These are phyloP conservation scores for Caenorhabditis briggsae DNA, from an alignment of 1,140 invertebrate genomes.

Conservation along the genomic window DNA sequence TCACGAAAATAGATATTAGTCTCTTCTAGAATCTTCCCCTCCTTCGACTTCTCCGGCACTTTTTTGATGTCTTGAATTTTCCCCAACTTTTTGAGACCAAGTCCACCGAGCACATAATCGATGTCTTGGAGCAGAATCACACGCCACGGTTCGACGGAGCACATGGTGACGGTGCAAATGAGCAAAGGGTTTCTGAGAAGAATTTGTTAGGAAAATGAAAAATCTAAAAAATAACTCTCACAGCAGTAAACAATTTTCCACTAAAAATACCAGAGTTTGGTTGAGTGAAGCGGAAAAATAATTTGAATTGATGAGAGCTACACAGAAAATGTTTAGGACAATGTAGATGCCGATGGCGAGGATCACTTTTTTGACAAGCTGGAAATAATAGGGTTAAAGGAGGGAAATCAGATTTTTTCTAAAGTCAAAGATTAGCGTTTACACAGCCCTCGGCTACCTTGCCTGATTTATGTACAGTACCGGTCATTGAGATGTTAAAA, in stretches of 20 bases:
- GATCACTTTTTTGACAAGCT: slow-evolving; percentile 3
- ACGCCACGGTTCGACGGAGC: neutral
- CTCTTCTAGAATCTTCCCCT: neutral
- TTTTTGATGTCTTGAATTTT: slow-evolving; percentile 4
- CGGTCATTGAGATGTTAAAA: too few relatives aligned
- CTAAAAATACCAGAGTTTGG: neutral
- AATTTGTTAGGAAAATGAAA: neutral
- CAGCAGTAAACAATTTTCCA: neutral
- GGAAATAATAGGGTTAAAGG: neutral
- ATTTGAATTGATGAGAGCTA: neutral
- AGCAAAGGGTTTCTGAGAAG: slow-evolving; percentile 1
- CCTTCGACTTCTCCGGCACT: neutral
- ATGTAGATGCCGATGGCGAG: neutral
- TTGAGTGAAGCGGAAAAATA: neutral
- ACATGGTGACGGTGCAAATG: neutral
- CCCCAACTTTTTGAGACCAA: neutral
- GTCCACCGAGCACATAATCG: neutral
- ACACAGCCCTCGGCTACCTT: too few relatives aligned
- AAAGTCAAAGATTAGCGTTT: too few relatives aligned
- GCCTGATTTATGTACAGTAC: too few relatives aligned
- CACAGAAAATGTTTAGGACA: neutral
- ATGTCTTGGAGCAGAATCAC: neutral
- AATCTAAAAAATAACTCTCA: neutral
- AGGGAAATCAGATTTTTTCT: too few relatives aligned
- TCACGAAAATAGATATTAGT: neutral